Evolutionary conservation across 2,888 invertebrate species (phyloP), one percentile per base, ranked within the genome.

Genomic region (Tubulanus polymorphus): DNA sequence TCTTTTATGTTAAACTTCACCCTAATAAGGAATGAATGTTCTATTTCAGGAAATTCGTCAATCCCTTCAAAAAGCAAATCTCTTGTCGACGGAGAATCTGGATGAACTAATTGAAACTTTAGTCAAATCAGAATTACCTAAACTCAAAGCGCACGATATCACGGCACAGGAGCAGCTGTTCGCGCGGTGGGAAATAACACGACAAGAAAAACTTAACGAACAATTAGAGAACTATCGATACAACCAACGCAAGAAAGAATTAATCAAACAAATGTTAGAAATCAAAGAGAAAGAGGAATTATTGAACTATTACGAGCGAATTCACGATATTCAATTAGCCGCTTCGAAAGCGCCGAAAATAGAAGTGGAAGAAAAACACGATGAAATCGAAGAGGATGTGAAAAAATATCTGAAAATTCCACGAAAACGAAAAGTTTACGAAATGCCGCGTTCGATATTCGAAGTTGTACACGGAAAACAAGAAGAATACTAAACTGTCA

Each of bases 211-310:
- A 8, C 41, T 41, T 8, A 48, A 64, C 20, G 41, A 55, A 37
- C 67, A 71, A 53, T 53, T 68, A 8, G 48, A 52, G 23, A 57
- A 62, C 41, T 62, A 59, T 51, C 51, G 52, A 37, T 56, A 49
- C 35, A 26, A 55, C 18, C 23, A 62, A 25, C 67, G 64, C 37
- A 53, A 62, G 30, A 57, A 58, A 37, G 68, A 64, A 53, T 67
- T 72, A 29, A 56, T 64, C 51, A 28, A 53, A 15, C 68, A 66
- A 56, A 48, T 73, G n/a, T 54, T 61, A 32, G 63, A 64, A 12
- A 32, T 73, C n/a, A 66, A 69, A 47, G 64, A 69, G 53, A 69
- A 68, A 32, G 73, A 75, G 56, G 72, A 75, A 51, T 46, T 70
- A 32, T 53, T 74, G 46, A 59, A 65, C 3, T 74, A 65, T 53